Evolutionary conservation across 2,113 vertebrate genomes (phyloP), one percentile per base, ranked within the genome.

Genomic region (Urocitellus parryii): DNA sequence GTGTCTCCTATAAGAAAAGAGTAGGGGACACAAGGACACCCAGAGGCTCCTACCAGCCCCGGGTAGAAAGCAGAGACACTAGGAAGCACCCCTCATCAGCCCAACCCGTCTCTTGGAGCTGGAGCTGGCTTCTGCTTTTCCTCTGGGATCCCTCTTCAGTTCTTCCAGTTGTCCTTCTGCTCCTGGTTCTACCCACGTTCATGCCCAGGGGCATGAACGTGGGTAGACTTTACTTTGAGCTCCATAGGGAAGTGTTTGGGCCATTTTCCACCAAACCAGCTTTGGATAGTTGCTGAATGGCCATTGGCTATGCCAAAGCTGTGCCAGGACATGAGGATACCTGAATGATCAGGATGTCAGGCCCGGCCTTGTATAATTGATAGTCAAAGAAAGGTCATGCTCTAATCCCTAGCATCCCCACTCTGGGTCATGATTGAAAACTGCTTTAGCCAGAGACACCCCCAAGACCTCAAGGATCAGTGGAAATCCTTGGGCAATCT

Each of bases 301-400:
- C 79, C 5, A 2, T 32, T 11, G 58, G 25, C 67, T 29, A 11
- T 14, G 22, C n/a, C 29, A 37, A 18, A 58, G 25, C 67, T 34
- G 22, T 18, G 22, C n/a, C 34, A 37, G 18, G n/a, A 29, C 37
- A 85, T 42, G 25, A 82, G 76, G 39, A 37, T 10, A 24, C 77
- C 34, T 3, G 0, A 16, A 17, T 3, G 39, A 72, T 25, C 17
- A 11, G 68, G 70, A n/a, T 3, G 1, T 16, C 39, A 22, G 61
- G 70, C 32, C 72, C 34, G 18, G 34, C 22, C 24, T 67, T 11
- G 0, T 14, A 58, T 65, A 32, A 39, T 17, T 27, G 27, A 34
- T 14, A 34, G 18, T 20, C 6, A 11, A 11, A 17, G 7, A 9
- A 63, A 61, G 20, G 27, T 24, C 5, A 0, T 34, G 17, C 45